Base-by-base conservation (phyloP, 2,113 vertebrate species). In the Rhinolophus ferrumequinum region DNA sequence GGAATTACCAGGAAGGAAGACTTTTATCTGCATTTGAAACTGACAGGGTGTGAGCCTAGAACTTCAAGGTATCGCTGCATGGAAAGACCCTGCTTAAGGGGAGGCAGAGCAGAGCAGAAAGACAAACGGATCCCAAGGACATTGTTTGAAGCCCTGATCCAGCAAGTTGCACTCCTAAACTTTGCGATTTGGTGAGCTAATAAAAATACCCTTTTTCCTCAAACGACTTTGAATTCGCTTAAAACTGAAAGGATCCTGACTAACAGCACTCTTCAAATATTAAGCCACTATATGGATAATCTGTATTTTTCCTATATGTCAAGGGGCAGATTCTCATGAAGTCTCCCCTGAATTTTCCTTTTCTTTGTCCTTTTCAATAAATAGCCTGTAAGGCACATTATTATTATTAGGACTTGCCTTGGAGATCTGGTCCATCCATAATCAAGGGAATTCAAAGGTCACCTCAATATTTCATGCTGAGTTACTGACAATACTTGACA, bases 381-480 rank as follows among this genome's bases (percentile, higher is more conserved):
- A 81, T 28, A 30, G 11, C 58, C 64, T 56, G 33, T 62, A 81
- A 12, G 12, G 13, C 62, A 67, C 52, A 44, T 84, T 85, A 77
- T 64, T 52, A 81, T 90, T 44, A 94, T 85, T 85, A 94, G 76
- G 90, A 90, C 28, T 76, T 85, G 8, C 44, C 58, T 90, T 87
- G 15, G 73, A 95, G 70, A 95, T 67, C 75, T 81, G 84, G 22
- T 47, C 33, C 66, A 82, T 90, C 81, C 56, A 81, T 73, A 88
- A 95, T 44, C 3, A 87, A 96, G 93, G 47, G 30, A 86, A 97
- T 72, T 47, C 87, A 94, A 96, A 94, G 94, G 72, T 96, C 73
- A 94, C 35, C 60, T 72, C 21, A 60, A 35, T 54, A 70, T 44
- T 92, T 97, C 38, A 73, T 88, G 85, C 16, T 76, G 66, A 85